Evolutionary conservation across 2,888 invertebrate genomes (phyloP).

Genomic region (Atethmia centrago): DNA sequence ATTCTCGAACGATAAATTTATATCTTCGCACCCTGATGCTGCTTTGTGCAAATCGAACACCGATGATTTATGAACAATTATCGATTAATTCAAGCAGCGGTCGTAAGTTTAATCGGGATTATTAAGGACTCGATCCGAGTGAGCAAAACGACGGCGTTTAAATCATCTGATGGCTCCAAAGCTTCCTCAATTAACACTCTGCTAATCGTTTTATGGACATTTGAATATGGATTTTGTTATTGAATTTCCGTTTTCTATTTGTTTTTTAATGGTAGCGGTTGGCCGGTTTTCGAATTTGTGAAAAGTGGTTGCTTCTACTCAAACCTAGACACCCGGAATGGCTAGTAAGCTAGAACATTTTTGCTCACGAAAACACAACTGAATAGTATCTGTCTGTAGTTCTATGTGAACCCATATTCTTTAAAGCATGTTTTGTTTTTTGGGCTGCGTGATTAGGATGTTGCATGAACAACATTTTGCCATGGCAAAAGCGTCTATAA

Average conservation of each 20-base stretch:
- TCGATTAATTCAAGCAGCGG: constrained; percentile 91
- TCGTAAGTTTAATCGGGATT: constrained; percentile 89
- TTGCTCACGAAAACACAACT: not conserved
- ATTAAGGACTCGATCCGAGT: constrained; percentile 82
- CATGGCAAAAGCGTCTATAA: not conserved
- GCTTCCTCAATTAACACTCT: constrained; percentile 72
- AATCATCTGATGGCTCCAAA: constrained; percentile 76
- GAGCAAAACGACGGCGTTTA: constrained; percentile 77
- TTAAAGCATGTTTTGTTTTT: not conserved
- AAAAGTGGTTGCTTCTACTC: no score
- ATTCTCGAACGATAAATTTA: constrained; percentile 86
- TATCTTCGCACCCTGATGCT: constrained; percentile 89
- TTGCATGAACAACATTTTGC: no score
- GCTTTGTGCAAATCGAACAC: constrained; percentile 89
- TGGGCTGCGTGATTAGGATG: no score
- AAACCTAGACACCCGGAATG: not conserved
- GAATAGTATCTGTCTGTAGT: not conserved
- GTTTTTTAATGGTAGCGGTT: not conserved
- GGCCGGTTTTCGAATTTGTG: not conserved
- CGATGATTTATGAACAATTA: constrained; percentile 91
- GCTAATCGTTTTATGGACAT: constrained; percentile 58
- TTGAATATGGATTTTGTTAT: constrained; percentile 49
- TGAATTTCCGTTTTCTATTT: constrained; percentile 31
- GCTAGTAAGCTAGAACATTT: no score
- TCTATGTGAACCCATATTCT: not conserved